Base-by-base conservation (phyloP, 2,888 invertebrate species). In the Microdon myrmicae region DNA sequence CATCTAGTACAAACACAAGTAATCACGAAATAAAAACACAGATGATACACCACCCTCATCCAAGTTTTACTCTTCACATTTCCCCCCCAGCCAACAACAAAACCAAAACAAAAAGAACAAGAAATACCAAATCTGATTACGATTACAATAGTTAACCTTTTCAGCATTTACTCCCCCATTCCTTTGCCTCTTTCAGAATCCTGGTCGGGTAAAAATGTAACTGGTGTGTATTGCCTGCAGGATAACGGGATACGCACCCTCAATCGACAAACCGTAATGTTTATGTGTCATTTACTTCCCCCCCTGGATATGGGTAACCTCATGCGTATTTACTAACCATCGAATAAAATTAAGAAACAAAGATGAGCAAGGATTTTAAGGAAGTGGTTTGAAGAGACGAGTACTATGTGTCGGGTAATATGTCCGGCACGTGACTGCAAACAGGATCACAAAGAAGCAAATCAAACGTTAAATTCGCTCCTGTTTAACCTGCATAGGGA, bases 381-480 rank as follows among this genome's bases (percentile, higher is more conserved):
- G 56, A 64, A 51, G 49, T 45, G 45, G 41, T 56, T 29, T 53
- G 45, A 43, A 35, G 31, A 59, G 45, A 58, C 45, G 53, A 64
- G 56, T 64, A 37, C 51, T 58, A 47, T 58, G 58, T 58, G 47
- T 41, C 64, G n/a, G 29, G 51, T 53, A 64, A 58, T 64, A 56
- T 44, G 61, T 56, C 37, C 45, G 64, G 37, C 64, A 64, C 64
- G 64, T 64, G 64, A 51, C 64, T 51, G 7, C 37, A 64, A 64
- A 64, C 51, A 47, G 47, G 58, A 64, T 64, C 37, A 64, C 49
- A 64, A 64, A 64, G 34, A 32, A 58, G 28, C 64, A 64, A 66
- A 66, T 67, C 69, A 70, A 72, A 71, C 67, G 72, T 70, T 69
- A 71, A 69, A 73, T 74, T 72, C 72, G 70, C 72, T 73, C 71